Conservation (phyloP, 2,888 invertebrate genomes). For the Mactromeris polynyma region DNA sequence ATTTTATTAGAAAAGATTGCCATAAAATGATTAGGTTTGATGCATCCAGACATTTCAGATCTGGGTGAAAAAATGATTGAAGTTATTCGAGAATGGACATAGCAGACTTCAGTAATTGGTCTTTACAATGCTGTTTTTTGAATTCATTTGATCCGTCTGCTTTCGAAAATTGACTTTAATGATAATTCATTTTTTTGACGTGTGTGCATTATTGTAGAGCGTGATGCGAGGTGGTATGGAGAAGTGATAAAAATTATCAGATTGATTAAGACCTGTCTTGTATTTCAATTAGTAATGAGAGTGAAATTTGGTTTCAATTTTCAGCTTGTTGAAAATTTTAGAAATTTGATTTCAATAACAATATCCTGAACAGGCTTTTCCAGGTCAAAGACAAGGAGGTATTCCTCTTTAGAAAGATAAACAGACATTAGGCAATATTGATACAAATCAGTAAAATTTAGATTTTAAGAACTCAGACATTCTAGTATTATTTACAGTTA, state of each 20-base stretch:
- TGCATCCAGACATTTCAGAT: neutral
- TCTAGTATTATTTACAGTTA: too few species aligned
- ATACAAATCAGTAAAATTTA: too few species aligned
- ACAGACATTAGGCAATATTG: too few species aligned
- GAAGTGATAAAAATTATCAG: neutral
- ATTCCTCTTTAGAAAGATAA: too few species aligned
- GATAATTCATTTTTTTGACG: conserved; percentile 2
- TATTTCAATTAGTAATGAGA: neutral
- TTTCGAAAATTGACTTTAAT: conserved; percentile 21
- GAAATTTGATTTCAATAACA: neutral
- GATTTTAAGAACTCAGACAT: too few species aligned
- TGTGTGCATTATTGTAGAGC: neutral
- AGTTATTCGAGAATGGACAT: neutral
- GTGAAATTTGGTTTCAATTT: neutral
- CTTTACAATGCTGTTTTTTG: neutral
- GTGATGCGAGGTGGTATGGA: neutral
- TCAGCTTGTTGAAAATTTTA: neutral
- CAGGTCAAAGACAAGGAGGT: too few species aligned
- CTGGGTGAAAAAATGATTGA: conserved; percentile 2
- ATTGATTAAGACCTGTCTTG: neutral
- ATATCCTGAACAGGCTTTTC: neutral
- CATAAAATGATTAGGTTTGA: conserved; percentile 10
- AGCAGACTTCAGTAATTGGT: neutral
- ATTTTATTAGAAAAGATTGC: neutral
- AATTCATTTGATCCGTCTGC: conserved; percentile 4